phyloP scores from a whole-genome alignment of 1,140 invertebrate genomes.

The Colletes gigas region DNA sequence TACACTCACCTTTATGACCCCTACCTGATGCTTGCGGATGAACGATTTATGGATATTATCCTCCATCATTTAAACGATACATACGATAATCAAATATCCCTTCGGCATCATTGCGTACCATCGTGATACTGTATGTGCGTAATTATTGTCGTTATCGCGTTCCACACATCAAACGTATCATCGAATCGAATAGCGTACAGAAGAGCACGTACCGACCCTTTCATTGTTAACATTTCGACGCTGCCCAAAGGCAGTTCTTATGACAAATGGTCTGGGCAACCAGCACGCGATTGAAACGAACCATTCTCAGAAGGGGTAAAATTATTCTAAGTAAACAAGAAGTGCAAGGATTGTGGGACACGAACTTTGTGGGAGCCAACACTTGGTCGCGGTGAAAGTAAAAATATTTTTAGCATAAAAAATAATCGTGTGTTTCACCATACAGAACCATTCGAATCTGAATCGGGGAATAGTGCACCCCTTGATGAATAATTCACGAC shows the following conservation, averaged over 20 bases:
- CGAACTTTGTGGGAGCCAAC: no score
- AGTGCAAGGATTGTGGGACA: no score
- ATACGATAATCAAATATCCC: constrained; percentile 57
- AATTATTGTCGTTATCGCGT: constrained; percentile 35
- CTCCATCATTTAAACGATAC: constrained; percentile 61
- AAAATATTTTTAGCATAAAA: no score
- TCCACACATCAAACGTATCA: background rate
- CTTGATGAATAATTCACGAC: background rate
- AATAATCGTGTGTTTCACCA: no score
- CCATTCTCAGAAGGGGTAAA: background rate
- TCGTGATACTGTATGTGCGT: constrained; percentile 27
- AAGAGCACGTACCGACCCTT: background rate
- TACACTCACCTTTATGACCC: constrained; percentile 41
- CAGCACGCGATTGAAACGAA: background rate
- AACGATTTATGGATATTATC: constrained; percentile 56
- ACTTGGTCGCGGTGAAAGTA: no score
- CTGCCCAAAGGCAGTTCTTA: background rate
- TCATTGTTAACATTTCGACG: background rate
- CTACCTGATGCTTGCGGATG: constrained; percentile 48
- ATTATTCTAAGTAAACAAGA: no score
- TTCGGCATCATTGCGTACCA: constrained; percentile 46
- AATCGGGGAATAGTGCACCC: background rate
- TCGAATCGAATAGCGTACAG: constrained; percentile 12
- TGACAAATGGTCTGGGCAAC: no score
- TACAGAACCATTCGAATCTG: background rate